Percentiles rank a stretch among this genome's conserved stretches.
Conservation (phyloP, 1,140 invertebrate genomes). For the Drosophila leontia region DNA sequence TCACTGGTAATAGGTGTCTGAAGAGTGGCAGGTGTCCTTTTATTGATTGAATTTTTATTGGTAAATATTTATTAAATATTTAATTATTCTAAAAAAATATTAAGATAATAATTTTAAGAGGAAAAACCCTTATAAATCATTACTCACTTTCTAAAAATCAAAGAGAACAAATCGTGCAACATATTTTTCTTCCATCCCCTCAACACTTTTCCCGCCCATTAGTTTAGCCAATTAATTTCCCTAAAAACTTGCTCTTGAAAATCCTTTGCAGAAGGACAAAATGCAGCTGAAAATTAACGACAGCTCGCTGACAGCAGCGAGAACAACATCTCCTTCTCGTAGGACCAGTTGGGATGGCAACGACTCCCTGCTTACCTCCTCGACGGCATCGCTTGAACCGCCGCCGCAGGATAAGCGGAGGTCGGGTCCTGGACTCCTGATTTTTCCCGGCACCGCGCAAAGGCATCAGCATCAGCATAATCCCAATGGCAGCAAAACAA, state of each 20-base stretch:
- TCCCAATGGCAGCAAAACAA: slow-evolving; percentile 38
- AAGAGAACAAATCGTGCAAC: not conserved
- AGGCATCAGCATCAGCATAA: slow-evolving; percentile 59
- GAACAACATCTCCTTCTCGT: slow-evolving; percentile 8
- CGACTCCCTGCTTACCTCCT: slow-evolving; percentile 54
- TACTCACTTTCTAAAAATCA: not conserved
- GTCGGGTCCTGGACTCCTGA: slow-evolving; percentile 58
- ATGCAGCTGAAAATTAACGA: slow-evolving; percentile 28
- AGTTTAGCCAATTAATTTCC: not conserved
- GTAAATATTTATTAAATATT: not conserved
- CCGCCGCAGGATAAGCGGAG: slow-evolving; percentile 7
- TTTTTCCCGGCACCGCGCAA: slow-evolving; percentile 65
- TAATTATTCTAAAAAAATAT: not conserved
- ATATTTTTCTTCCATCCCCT: not conserved
- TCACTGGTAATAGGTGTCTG: not conserved
- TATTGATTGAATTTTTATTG: not conserved
- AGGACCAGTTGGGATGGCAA: slow-evolving; percentile 32
- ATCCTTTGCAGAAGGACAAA: slow-evolving; percentile 5
- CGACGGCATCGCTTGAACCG: slow-evolving; percentile 55
- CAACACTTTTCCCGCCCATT: not conserved
- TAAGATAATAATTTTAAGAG: not conserved
- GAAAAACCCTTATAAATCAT: not conserved
- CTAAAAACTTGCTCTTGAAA: not conserved
- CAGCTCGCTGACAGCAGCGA: slow-evolving; percentile 27
- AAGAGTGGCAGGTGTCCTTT: slow-evolving; percentile 5